phyloP scores from a whole-genome alignment of 92 coral and sea anemone species.

The Phenganax stokvisi region DNA sequence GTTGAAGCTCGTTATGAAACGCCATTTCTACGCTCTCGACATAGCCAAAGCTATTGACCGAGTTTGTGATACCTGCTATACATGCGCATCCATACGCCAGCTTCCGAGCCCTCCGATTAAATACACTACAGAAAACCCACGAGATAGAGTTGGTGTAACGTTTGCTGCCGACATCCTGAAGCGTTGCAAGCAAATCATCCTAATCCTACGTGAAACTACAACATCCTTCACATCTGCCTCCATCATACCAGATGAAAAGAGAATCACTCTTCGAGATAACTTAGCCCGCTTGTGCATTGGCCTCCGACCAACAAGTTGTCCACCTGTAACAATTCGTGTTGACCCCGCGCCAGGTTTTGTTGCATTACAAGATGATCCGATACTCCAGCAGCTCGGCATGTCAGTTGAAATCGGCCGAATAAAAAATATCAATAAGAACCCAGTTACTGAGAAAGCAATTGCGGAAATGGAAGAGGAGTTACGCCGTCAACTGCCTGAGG shows the following conservation, averaged over 20 bases:
- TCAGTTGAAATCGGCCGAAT: not conserved
- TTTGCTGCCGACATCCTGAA: too few species aligned
- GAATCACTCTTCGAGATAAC: slow-evolving; percentile 37
- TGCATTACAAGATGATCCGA: not conserved
- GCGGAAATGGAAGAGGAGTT: not conserved
- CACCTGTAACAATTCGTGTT: slow-evolving; percentile 49
- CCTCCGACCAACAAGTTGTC: not conserved
- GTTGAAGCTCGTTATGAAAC: too few species aligned
- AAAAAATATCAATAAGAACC: not conserved
- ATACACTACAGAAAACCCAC: too few species aligned
- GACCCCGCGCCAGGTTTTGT: slow-evolving; percentile 11
- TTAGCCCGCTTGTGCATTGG: slow-evolving; percentile 33
- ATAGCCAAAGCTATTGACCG: too few species aligned
- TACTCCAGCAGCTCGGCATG: not conserved
- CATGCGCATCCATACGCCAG: slow-evolving; percentile 14
- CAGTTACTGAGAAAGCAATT: slow-evolving; percentile 35
- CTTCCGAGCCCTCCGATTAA: slow-evolving; percentile 10
- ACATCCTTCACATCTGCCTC: too few species aligned
- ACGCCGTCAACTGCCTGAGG: too few species aligned
- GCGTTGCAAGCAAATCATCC: slow-evolving; percentile 45
- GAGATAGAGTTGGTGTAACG: too few species aligned
- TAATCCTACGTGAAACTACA: slow-evolving; percentile 40
- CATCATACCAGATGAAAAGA: slow-evolving; percentile 23
- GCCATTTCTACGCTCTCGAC: too few species aligned
- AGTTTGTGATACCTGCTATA: too few species aligned